Evolutionary conservation across 2,888 invertebrate species (phyloP).

Genomic region (Lottia scabra): DNA sequence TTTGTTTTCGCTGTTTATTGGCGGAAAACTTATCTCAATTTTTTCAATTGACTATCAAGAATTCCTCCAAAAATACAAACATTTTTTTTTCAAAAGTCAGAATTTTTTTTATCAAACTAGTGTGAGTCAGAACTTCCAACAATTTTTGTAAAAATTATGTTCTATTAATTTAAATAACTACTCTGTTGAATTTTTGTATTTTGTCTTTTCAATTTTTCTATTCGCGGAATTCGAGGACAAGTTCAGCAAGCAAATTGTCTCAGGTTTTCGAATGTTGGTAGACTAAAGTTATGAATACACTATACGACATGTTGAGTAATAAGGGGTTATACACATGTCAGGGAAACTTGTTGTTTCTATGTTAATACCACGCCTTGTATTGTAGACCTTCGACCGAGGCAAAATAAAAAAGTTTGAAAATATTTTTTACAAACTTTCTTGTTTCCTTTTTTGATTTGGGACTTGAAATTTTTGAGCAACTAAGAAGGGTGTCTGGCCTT

Average conservation of each 20-base stretch:
- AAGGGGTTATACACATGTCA: not conserved
- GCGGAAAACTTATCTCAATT: not conserved
- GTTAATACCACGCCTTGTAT: not conserved
- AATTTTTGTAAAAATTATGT: not conserved
- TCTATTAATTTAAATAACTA: not conserved
- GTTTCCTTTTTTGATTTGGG: not conserved
- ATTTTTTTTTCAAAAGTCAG: not conserved
- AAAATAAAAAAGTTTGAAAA: slow-evolving; percentile 1
- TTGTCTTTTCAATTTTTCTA: not conserved
- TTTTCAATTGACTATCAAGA: not conserved
- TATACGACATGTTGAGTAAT: not conserved
- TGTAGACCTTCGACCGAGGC: not conserved
- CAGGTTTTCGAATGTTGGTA: slow-evolving; percentile 1
- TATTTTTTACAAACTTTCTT: not conserved
- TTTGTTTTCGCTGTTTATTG: not conserved
- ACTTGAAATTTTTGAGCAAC: not conserved
- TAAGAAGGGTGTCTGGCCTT: too few species aligned
- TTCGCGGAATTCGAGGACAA: too few species aligned
- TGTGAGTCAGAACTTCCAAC: not conserved
- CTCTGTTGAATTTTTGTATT: not conserved
- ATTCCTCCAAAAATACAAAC: not conserved
- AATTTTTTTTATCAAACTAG: slow-evolving; percentile 1
- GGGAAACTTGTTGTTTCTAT: not conserved
- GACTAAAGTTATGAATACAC: not conserved
- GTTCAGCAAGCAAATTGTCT: not conserved